phyloP scores from a whole-genome alignment of 2,888 invertebrate genomes.

The Tetragonula carbonaria region DNA sequence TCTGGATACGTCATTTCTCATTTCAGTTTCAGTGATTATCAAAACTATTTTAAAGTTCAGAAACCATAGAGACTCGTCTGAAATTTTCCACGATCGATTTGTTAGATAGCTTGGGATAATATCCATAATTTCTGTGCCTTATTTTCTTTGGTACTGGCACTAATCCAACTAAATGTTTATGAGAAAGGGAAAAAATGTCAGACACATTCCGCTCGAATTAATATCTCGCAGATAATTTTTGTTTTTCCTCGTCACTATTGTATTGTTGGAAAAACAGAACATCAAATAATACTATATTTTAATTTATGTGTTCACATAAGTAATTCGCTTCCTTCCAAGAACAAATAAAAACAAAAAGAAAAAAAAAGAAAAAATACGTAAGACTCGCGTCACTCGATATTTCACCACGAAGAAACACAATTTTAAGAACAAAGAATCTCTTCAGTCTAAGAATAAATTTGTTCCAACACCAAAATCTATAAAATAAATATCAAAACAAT shows the following conservation, averaged over 20 bases:
- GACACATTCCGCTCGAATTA: constrained; percentile 3
- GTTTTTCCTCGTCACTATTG: too few species aligned
- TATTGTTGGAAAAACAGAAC: not conserved
- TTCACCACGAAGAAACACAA: too few species aligned
- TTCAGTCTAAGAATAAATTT: too few species aligned
- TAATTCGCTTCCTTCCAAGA: too few species aligned
- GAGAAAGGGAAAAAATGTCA: constrained; percentile 5
- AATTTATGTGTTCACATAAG: too few species aligned
- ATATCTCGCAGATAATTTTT: not conserved
- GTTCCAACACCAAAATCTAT: too few species aligned
- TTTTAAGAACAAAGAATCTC: too few species aligned
- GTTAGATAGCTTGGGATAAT: not conserved
- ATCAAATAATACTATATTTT: not conserved
- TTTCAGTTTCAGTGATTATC: not conserved
- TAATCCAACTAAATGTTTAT: constrained; percentile 7
- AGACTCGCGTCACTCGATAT: too few species aligned
- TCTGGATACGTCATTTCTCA: not conserved
- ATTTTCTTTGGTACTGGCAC: constrained; percentile 8
- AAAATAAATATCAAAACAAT: too few species aligned
- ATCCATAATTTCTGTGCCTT: not conserved
- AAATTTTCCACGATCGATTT: not conserved
- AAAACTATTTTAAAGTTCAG: not conserved
- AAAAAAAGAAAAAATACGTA: too few species aligned
- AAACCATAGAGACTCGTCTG: not conserved
- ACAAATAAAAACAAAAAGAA: too few species aligned